Evolutionary conservation across 2,888 invertebrate genomes (phyloP), one percentile per base, ranked within the genome.

Genomic region (Mechanitis mazaeus): DNA sequence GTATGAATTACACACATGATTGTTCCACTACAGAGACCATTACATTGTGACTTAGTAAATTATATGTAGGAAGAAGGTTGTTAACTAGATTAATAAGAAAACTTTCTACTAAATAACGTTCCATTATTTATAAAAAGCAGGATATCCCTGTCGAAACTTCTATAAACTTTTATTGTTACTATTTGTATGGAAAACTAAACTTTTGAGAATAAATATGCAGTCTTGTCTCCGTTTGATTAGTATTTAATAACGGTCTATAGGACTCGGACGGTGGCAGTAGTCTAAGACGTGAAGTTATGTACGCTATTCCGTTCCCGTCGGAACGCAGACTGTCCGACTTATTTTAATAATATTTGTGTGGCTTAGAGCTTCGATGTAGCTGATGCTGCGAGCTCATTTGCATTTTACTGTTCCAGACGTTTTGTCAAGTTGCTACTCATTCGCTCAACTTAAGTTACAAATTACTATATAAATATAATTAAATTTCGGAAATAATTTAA

Each of bases 181-280:
- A 9, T 42, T 9, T 42, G 1, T 42, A 42, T 2, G 3, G 2
- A 11, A 9, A 7, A 42, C 42, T 42, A 42, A 42, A 42, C 2
- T 2, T 6, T 9, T 9, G 2, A 42, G 42, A 9, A 9, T 42
- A 6, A 42, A 42, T 42, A 42, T 42, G 42, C 42, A 5, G 42
- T 11, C 9, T 42, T 42, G 42, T 42, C 42, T 9, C 9, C 6
- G 9, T 1, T 42, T 42, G 7, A 42, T 9, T 42, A 9, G 7
- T 7, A 9, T 9, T 9, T 5, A 9, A 9, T 42, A 42, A 42
- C 42, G 42, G 33, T 53, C 72, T 77, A 76, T 79, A 78, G 76
- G 78, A 80, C 80, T 80, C 78, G 76, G 72, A 77, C 77, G 76
- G 75, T 72, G 53, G 67, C 60, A 58, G 64, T 71, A 68, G 64